Base-by-base conservation (phyloP, 2,888 invertebrate genomes). In the Drosophila algonquin region DNA sequence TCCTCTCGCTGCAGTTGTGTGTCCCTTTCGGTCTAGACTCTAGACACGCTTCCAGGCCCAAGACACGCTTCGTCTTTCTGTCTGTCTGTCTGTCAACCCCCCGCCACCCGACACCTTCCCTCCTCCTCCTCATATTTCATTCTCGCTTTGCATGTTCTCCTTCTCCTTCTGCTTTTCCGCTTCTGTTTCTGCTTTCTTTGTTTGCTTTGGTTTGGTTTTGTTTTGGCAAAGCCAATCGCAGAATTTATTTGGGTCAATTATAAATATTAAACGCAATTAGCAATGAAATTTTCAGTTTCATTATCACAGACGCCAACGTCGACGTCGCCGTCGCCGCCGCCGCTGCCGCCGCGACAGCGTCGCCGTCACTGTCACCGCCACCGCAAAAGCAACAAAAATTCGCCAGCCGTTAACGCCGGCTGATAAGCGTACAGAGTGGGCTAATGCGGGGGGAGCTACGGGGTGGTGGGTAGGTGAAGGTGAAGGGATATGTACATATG, bases 241-340 rank as follows among this genome's bases (percentile, higher is more conserved):
- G 75, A 78, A 50, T 65, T 76, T 87, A 88, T 87, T 88, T 88
- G 59, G 85, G 85, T 86, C 85, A 86, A 88, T 87, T 85, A 81
- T 80, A 82, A 88, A 88, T 83, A 82, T 85, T 82, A 85, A 80
- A 78, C 81, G 87, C 81, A 87, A 86, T 87, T 87, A 84, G 85
- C 86, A 87, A 87, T 89, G 89, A 87, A 87, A 89, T 87, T 89
- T 67, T 89, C 87, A 81, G 77, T 89, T 87, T 87, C 86, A 87
- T 87, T 87, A 87, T 87, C 86, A 87, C 77, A 52, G 51, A 45
- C 53, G 73, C 48, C 63, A 52, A 30, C 68, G 44, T 32, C 65
- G 65, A 65, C 64, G 75, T 12, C 60, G 48, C 45, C 56, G 52
- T 40, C n/a, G 40, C 5, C 68, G 35, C 32, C 63, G 63, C 59